These are phyloP conservation scores for Hedychridium roseum DNA, from an alignment of 2,888 invertebrate species.

Conservation along the genomic window DNA sequence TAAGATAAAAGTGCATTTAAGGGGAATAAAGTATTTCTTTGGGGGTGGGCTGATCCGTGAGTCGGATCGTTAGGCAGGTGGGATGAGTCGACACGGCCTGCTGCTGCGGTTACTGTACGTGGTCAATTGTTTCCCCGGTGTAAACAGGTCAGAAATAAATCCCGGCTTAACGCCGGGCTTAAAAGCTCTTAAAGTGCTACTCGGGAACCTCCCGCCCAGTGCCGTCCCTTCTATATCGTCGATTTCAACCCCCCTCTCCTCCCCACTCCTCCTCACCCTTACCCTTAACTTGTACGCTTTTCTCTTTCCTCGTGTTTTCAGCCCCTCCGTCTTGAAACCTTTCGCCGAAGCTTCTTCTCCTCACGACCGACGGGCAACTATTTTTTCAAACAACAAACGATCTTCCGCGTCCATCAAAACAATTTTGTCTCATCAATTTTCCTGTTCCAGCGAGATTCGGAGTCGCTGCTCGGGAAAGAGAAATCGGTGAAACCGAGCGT, in stretches of 20 bases:
- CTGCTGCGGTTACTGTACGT: conserved; percentile 16
- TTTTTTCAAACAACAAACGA: no score
- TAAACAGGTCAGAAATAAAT: conserved; percentile 57
- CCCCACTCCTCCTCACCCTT: not conserved
- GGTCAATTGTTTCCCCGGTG: conserved; percentile 53
- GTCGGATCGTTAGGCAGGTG: conserved; percentile 31
- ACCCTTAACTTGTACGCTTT: not conserved
- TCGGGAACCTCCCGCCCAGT: conserved; percentile 8
- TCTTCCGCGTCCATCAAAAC: no score
- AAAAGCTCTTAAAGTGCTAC: conserved; percentile 54
- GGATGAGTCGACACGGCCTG: conserved; percentile 21
- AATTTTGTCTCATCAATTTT: no score
- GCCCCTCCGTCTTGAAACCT: no score
- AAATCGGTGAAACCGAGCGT: no score
- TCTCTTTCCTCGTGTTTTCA: no score
- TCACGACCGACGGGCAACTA: no score
- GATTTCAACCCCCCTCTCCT: not conserved
- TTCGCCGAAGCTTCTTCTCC: no score
- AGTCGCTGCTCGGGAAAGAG: no score
- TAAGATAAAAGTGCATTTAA: conserved; percentile 32
- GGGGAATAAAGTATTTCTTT: conserved; percentile 38
- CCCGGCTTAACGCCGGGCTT: conserved; percentile 53
- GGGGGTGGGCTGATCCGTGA: conserved; percentile 18
- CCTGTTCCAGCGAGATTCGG: no score
- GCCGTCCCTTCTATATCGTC: not conserved